Percentiles rank a stretch among this genome's conserved stretches.
Conservation (phyloP, 2,888 invertebrate genomes). For the Caradrina kadenii region DNA sequence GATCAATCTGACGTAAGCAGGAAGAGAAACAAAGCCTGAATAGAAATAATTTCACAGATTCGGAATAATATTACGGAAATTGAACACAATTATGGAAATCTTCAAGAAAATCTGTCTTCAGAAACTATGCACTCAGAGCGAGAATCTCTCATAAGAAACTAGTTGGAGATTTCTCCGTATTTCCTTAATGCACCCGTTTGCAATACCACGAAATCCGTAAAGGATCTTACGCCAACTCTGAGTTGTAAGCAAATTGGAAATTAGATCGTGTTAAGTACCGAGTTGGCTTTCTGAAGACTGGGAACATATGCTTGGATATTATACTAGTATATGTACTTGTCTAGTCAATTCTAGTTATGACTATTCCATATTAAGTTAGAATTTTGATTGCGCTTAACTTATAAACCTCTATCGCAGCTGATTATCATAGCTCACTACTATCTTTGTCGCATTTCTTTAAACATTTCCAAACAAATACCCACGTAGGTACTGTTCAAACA, state of each 20-base stretch:
- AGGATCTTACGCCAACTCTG: slow-evolving; percentile 57
- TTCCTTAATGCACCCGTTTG: slow-evolving; percentile 61
- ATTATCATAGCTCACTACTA: slow-evolving; percentile 51
- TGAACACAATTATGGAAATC: slow-evolving; percentile 27
- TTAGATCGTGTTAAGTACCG: slow-evolving; percentile 61
- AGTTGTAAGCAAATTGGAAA: slow-evolving; percentile 63
- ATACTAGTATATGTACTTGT: slow-evolving; percentile 8
- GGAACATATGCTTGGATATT: slow-evolving; percentile 26
- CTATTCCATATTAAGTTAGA: slow-evolving; percentile 50
- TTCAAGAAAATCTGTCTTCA: slow-evolving; percentile 11
- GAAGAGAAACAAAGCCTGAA: slow-evolving; percentile 18
- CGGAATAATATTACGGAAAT: slow-evolving; percentile 29
- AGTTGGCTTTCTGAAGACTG: slow-evolving; percentile 50
- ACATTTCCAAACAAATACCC: background rate
- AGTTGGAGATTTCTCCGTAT: slow-evolving; percentile 52
- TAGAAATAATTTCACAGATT: slow-evolving; percentile 25
- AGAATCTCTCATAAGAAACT: slow-evolving; percentile 48
- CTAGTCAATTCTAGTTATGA: slow-evolving; percentile 22
- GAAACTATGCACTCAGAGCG: slow-evolving; percentile 36
- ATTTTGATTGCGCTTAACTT: slow-evolving; percentile 54
- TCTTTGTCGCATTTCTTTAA: slow-evolving; percentile 24
- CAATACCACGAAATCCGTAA: slow-evolving; percentile 60
- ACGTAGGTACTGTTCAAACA: background rate
- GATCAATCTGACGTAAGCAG: slow-evolving; percentile 8
- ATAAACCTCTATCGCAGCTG: slow-evolving; percentile 54